These are phyloP conservation scores for Bombylius discolor DNA, from an alignment of 2,888 invertebrate species.

Conservation along the genomic window DNA sequence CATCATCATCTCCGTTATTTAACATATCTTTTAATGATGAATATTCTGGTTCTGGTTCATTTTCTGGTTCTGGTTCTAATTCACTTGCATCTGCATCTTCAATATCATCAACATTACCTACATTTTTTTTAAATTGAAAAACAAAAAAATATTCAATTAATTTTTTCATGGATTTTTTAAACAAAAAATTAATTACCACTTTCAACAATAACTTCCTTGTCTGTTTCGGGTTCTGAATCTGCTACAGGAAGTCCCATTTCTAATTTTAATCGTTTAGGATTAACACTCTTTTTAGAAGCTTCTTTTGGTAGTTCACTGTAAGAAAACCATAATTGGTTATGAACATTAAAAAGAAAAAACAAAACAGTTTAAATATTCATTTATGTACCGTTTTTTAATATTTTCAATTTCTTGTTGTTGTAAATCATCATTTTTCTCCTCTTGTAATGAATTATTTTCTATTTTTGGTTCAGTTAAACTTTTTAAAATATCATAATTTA, in stretches of 20 bases:
- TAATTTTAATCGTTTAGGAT: slow-evolving; percentile 4
- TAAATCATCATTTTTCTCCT: not conserved
- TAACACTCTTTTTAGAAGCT: too few species aligned
- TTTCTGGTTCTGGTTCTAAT: slow-evolving; percentile 35
- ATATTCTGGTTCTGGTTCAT: slow-evolving; percentile 34
- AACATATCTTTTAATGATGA: slow-evolving; percentile 45
- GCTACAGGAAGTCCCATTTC: slow-evolving; percentile 7
- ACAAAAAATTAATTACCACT: not conserved
- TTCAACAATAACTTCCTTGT: not conserved
- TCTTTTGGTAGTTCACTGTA: too few species aligned
- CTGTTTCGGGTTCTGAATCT: not conserved
- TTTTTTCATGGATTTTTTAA: too few species aligned
- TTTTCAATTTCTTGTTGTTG: not conserved
- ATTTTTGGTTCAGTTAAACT: slow-evolving; percentile 40
- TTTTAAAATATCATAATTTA: slow-evolving; percentile 93
- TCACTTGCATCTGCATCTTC: slow-evolving; percentile 29
- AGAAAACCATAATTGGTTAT: too few species aligned
- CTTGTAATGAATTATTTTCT: not conserved
- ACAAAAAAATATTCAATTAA: too few species aligned
- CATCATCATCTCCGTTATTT: slow-evolving; percentile 50
- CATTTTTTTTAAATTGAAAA: too few species aligned
- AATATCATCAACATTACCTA: slow-evolving; percentile 27
- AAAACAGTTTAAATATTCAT: too few species aligned
- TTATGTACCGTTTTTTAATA: not conserved
- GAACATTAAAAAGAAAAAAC: too few species aligned